Evolutionary conservation across 1,140 invertebrate genomes (phyloP).

Genomic region (Fopius arisanus): DNA sequence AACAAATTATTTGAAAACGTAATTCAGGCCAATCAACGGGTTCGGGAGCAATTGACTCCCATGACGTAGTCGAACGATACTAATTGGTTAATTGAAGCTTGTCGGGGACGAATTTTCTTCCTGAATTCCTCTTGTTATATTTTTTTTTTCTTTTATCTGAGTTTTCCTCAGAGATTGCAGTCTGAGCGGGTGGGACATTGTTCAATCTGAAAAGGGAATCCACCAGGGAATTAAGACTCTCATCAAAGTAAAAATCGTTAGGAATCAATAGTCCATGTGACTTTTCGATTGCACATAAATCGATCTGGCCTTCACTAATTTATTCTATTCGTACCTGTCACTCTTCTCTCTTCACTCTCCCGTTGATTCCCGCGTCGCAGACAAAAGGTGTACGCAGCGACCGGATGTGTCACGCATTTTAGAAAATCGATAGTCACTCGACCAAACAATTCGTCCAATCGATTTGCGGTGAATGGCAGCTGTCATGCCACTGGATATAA

Average conservation of each 20-base stretch:
- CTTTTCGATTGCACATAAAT: too few relatives aligned
- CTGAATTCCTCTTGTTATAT: neutral
- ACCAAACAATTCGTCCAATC: neutral
- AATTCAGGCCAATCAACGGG: slow-evolving; percentile 35
- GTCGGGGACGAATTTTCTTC: slow-evolving; percentile 16
- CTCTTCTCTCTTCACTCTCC: neutral
- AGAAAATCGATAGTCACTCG: neutral
- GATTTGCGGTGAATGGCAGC: slow-evolving; percentile 2
- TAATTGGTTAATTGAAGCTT: slow-evolving; percentile 37
- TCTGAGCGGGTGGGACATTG: neutral
- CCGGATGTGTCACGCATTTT: neutral
- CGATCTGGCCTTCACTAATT: too few relatives aligned
- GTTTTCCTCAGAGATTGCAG: neutral
- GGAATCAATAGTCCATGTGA: too few relatives aligned
- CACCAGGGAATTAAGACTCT: too few relatives aligned
- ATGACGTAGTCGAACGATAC: slow-evolving; percentile 33
- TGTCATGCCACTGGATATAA: slow-evolving; percentile 1
- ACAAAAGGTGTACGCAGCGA: neutral
- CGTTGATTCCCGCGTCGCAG: neutral
- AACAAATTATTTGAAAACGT: slow-evolving; percentile 20
- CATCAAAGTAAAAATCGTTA: too few relatives aligned
- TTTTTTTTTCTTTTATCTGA: neutral
- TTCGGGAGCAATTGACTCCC: slow-evolving; percentile 32
- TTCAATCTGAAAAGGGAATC: neutral
- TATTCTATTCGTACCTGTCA: neutral